These are phyloP conservation scores for Pimephales promelas DNA, from an alignment of 2,113 vertebrate species.

Conservation along the genomic window DNA sequence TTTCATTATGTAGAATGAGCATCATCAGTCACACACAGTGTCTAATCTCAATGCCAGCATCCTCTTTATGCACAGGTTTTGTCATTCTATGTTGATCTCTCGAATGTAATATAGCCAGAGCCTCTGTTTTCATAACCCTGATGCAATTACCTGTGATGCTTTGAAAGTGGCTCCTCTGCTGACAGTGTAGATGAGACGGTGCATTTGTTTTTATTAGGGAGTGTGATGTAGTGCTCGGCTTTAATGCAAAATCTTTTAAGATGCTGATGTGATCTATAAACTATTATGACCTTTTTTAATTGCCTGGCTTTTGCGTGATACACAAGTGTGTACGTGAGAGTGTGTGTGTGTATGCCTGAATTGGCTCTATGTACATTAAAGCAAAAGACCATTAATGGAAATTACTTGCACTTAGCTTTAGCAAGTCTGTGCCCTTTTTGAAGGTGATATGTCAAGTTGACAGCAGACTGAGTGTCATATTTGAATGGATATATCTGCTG, in stretches of 20 bases:
- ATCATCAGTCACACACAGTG: conserved; percentile 5
- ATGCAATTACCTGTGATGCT: conserved; percentile 38
- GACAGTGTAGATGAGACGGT: neutral
- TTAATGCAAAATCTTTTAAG: conserved; percentile 19
- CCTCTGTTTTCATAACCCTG: conserved; percentile 31
- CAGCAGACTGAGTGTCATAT: neutral
- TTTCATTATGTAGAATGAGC: neutral
- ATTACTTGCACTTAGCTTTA: neutral
- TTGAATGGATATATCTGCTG: neutral
- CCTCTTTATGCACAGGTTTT: neutral
- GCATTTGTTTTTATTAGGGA: conserved; percentile 41
- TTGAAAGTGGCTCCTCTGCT: conserved; percentile 10
- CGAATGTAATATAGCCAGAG: conserved; percentile 11
- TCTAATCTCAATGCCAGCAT: neutral
- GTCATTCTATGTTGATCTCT: conserved; percentile 6
- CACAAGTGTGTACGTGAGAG: neutral
- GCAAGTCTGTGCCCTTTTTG: neutral
- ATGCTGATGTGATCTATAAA: conserved; percentile 32
- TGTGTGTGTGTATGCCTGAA: neutral
- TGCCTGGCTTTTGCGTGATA: neutral
- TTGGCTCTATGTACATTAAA: neutral
- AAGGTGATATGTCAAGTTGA: neutral
- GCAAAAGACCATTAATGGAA: neutral
- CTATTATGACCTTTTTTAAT: conserved; percentile 25
- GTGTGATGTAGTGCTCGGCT: conserved; percentile 21